Conservation (phyloP, 2,797 vertebrate species). For the Diplodus sargus region DNA sequence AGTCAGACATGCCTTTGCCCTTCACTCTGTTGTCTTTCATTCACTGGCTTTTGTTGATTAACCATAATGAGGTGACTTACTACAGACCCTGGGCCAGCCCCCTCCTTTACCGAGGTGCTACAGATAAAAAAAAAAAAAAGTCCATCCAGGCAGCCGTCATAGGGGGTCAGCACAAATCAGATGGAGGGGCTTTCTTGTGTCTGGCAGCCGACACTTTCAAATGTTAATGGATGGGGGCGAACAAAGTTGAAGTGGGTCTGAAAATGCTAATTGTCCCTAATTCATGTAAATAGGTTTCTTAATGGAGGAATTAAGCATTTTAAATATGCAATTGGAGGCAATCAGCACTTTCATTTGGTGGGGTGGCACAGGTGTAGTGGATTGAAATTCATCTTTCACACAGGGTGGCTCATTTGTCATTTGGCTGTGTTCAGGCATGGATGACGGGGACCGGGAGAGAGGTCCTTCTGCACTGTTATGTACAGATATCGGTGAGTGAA, state of each 20-base stretch:
- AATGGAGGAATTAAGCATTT: slow-evolving; percentile 89
- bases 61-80: slow-evolving; percentile 81
- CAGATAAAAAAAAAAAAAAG: slow-evolving; percentile 77
- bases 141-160: slow-evolving; percentile 74
- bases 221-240: slow-evolving; percentile 90
- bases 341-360: slow-evolving; percentile 88
- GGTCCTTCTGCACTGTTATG: slow-evolving; percentile 64
- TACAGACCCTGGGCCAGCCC: slow-evolving; percentile 66
- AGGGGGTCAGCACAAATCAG: slow-evolving; percentile 87
- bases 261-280: slow-evolving; percentile 91
- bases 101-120: slow-evolving; percentile 64
- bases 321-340: slow-evolving; percentile 87
- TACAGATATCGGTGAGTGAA: slow-evolving; percentile 65
- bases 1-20: slow-evolving; percentile 67
- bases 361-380: slow-evolving; percentile 87
- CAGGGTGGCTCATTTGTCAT: slow-evolving; percentile 86
- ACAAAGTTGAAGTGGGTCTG: slow-evolving; percentile 90
- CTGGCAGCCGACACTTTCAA: slow-evolving; percentile 93
- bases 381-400: slow-evolving; percentile 88
- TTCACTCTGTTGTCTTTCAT: slow-evolving; percentile 77
- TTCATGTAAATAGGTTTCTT: slow-evolving; percentile 90
- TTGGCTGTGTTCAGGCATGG: slow-evolving; percentile 82
- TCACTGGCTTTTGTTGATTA: slow-evolving; percentile 83
- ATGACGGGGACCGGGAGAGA: slow-evolving; percentile 76
- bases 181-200: slow-evolving; percentile 87